A percentile compares a stretch with the other conserved stretches of the same genome.
Conservation (phyloP, 2,888 invertebrate species). For the Opisthograptis luteolata region DNA sequence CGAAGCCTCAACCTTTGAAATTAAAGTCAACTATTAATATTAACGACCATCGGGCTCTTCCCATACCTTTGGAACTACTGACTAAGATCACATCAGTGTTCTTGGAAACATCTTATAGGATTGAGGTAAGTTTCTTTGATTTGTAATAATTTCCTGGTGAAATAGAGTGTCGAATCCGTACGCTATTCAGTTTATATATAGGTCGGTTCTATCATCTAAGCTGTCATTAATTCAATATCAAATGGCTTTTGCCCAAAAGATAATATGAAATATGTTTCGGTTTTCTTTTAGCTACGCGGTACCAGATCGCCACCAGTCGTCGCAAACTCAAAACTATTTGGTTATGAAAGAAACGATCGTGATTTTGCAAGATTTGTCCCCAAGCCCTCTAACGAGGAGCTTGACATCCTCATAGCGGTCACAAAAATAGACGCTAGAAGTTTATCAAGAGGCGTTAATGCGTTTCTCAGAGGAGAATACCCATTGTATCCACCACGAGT, state of each 20-base stretch:
- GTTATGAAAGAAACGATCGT: conserved; percentile 56
- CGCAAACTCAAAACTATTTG: conserved; percentile 51
- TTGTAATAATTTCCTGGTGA: too few relatives aligned
- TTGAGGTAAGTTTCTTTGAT: conserved; percentile 51
- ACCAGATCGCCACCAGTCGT: conserved; percentile 30
- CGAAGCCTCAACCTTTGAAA: conserved; percentile 42
- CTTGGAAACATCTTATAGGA: conserved; percentile 53
- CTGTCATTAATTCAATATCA: too few relatives aligned
- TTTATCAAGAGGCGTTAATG: conserved; percentile 56
- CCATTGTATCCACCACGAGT: conserved; percentile 59
- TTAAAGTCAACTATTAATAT: conserved; percentile 44
- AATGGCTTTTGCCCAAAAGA: too few relatives aligned
- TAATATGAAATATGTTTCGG: not conserved
- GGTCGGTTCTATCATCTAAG: too few relatives aligned
- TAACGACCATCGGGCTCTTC: conserved; percentile 58
- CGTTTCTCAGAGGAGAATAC: conserved; percentile 61
- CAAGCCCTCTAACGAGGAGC: conserved; percentile 35
- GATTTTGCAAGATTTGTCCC: conserved; percentile 44
- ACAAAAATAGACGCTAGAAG: conserved; percentile 62
- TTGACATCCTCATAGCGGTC: conserved; percentile 62
- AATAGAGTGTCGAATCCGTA: too few relatives aligned
- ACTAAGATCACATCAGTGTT: conserved; percentile 47
- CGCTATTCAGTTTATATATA: too few relatives aligned
- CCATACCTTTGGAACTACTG: conserved; percentile 41
- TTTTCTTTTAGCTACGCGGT: conserved; percentile 56